A percentile compares a stretch with the other conserved stretches of the same genome.
Conservation (phyloP, 1,140 invertebrate genomes). For the Rhynchophorus ferrugineus region DNA sequence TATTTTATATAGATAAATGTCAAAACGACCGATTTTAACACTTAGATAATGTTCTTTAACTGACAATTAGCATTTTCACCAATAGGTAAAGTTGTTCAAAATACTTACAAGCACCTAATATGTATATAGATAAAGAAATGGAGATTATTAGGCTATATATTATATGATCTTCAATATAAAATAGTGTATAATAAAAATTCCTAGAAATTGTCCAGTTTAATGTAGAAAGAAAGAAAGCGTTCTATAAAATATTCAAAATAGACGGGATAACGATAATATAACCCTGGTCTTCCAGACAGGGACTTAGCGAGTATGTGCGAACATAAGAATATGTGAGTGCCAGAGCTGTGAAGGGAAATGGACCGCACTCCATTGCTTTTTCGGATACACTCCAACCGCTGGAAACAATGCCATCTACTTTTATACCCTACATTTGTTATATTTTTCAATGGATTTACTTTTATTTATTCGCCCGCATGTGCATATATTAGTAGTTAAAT, state of each 20-base stretch:
- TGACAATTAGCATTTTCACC: too few relatives aligned
- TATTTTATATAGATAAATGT: too few relatives aligned
- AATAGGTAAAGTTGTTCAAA: too few relatives aligned
- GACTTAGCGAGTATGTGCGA: conserved; percentile 11
- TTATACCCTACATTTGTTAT: conserved; percentile 21
- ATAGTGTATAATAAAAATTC: too few relatives aligned
- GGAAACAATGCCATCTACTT: conserved; percentile 24
- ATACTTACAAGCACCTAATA: too few relatives aligned
- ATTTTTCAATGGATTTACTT: conserved; percentile 22
- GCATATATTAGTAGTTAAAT: conserved; percentile 6
- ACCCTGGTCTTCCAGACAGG: neutral
- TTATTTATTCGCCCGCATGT: conserved; percentile 16
- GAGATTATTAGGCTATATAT: too few relatives aligned
- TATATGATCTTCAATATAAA: too few relatives aligned
- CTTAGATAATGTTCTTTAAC: too few relatives aligned
- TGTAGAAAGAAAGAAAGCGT: too few relatives aligned
- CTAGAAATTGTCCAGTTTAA: too few relatives aligned
- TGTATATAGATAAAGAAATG: too few relatives aligned
- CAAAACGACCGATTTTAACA: too few relatives aligned
- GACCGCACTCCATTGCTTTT: conserved; percentile 25
- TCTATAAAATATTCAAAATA: neutral
- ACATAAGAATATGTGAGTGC: conserved; percentile 24
- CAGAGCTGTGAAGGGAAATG: conserved; percentile 16
- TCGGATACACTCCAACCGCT: conserved; percentile 16
- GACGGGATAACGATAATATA: neutral